These are phyloP conservation scores for Eurytoma californica DNA, from an alignment of 2,888 invertebrate species.

Conservation along the genomic window DNA sequence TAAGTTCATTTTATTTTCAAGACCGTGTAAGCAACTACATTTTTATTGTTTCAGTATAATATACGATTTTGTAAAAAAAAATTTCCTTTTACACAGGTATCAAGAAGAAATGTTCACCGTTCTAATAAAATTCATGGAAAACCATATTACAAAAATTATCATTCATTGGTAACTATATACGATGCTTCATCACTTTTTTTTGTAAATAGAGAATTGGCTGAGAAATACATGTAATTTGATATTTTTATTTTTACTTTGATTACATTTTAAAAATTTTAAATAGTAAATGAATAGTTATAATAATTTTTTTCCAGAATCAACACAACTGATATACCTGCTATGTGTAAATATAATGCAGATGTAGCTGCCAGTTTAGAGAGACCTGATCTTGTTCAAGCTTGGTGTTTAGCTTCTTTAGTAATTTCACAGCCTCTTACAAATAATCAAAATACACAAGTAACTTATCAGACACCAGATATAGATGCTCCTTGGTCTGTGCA, in stretches of 20 bases:
- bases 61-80: slow-evolving; percentile 3
- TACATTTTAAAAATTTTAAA: neutral
- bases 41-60: slow-evolving; percentile 3
- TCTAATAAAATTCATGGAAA: slow-evolving; percentile 65
- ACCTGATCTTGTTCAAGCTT: slow-evolving; percentile 89
- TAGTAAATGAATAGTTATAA: neutral
- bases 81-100: slow-evolving; percentile 59
- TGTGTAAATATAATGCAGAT: slow-evolving; percentile 89
- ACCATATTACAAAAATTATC: slow-evolving; percentile 68
- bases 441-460: slow-evolving; percentile 61
- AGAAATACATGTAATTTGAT: slow-evolving; percentile 82
- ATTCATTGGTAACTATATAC: slow-evolving; percentile 84
- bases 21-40: slow-evolving; percentile 78
- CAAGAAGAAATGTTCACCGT: slow-evolving; percentile 66
- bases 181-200: slow-evolving; percentile 86
- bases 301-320: slow-evolving; percentile 65
- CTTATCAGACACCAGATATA: slow-evolving; percentile 67
- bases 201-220: slow-evolving; percentile 87
- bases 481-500: slow-evolving; percentile 87
- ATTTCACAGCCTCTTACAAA: slow-evolving; percentile 68
- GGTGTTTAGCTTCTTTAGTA: slow-evolving; percentile 88
- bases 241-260: neutral
- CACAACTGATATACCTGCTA: slow-evolving; percentile 75
- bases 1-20: slow-evolving; percentile 88
- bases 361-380: slow-evolving; percentile 85